Conservation (phyloP, 2,113 vertebrate species). For the Glaucidium brasilianum region DNA sequence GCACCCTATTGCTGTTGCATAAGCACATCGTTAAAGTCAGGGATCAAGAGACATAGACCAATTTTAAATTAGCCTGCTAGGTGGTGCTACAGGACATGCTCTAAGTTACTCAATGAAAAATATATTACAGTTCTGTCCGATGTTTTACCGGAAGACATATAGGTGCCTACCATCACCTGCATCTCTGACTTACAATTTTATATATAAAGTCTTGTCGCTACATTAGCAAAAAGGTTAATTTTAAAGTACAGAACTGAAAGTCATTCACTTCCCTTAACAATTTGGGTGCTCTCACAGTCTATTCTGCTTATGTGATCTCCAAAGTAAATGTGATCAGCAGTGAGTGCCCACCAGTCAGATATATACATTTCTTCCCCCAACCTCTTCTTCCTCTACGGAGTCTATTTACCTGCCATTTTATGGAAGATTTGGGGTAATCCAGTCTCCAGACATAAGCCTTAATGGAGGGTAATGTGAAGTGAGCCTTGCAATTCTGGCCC, state of each 20-base stretch:
- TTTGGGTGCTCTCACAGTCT: background rate
- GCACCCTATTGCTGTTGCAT: background rate
- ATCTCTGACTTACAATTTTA: background rate
- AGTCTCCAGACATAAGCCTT: background rate
- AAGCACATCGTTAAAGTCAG: rapidly evolving
- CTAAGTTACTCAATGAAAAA: background rate
- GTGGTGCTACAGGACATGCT: constrained; percentile 64
- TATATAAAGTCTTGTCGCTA: background rate
- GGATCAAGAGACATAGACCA: background rate
- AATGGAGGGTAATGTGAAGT: background rate
- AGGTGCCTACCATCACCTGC: background rate
- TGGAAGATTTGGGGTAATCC: background rate
- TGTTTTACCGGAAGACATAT: background rate
- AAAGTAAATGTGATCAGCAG: background rate
- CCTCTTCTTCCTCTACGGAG: background rate
- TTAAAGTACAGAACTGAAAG: background rate
- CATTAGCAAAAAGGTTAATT: background rate
- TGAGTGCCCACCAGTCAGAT: background rate
- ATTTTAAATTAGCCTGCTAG: constrained; percentile 65
- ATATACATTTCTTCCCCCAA: rapidly evolving
- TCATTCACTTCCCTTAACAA: background rate
- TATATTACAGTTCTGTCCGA: background rate
- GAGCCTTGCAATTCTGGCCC: background rate
- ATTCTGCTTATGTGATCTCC: background rate
- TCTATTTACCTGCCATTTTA: background rate